phyloP scores from a whole-genome alignment of 1,140 invertebrate genomes.

The Mamestra configurata region DNA sequence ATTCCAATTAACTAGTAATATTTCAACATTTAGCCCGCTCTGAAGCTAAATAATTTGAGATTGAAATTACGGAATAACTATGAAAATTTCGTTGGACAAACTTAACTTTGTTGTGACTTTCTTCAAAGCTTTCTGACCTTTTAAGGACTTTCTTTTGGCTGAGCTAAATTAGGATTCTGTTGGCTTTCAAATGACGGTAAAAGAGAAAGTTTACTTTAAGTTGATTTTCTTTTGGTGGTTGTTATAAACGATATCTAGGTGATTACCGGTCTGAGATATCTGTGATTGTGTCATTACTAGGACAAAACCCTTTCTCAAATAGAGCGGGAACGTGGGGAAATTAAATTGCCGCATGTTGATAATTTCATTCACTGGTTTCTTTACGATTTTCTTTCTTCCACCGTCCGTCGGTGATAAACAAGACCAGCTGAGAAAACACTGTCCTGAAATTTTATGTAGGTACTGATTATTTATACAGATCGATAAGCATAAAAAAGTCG shows the following conservation, averaged over 20 bases:
- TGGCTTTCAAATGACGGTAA: neutral
- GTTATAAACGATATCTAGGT: neutral
- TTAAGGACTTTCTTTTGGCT: neutral
- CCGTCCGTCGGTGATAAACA: no score
- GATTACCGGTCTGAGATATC: no score
- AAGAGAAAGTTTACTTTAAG: neutral
- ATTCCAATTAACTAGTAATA: constrained; percentile 34
- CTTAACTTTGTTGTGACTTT: neutral
- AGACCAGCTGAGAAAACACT: no score
- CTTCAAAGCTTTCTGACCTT: neutral
- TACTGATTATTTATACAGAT: no score
- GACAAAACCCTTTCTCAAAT: no score
- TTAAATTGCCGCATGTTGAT: no score
- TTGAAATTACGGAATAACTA: neutral
- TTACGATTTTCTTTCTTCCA: no score
- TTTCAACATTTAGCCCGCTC: neutral
- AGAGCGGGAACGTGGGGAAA: no score
- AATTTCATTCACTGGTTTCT: no score
- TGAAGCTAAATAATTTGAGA: constrained; percentile 9
- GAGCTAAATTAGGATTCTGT: neutral
- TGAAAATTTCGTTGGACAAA: neutral
- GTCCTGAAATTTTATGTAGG: no score
- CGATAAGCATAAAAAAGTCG: no score
- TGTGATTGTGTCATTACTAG: no score
- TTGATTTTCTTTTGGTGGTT: neutral